These are phyloP conservation scores for Hydroisotoma schaefferi DNA, from an alignment of 2,888 invertebrate species.

Conservation along the genomic window DNA sequence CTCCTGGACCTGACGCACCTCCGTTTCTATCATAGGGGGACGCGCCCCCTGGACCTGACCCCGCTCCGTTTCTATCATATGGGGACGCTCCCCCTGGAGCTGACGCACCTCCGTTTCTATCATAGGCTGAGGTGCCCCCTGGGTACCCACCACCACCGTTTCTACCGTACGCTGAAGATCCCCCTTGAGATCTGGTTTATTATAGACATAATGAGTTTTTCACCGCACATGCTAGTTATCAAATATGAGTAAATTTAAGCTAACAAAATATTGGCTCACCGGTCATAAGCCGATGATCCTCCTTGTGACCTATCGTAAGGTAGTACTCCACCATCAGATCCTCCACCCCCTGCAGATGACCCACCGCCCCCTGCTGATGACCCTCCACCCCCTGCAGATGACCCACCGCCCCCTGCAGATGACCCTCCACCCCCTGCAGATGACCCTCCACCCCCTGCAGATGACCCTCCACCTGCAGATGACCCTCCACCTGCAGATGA, in stretches of 20 bases:
- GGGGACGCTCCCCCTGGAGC: neutral
- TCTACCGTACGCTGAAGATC: neutral
- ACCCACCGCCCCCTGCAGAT: neutral
- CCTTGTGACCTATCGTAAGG: neutral
- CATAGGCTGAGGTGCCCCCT: neutral
- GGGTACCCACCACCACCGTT: neutral
- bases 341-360: constrained; percentile 5
- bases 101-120: neutral
- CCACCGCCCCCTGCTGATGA: neutral
- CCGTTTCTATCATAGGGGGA: neutral
- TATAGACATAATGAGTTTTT: no score
- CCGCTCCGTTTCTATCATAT: neutral
- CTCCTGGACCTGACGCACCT: neutral
- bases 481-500: neutral
- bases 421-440: constrained; percentile 3
- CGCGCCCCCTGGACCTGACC: neutral
- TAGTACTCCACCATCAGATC: neutral
- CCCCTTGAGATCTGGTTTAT: no score
- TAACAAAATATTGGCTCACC: no score
- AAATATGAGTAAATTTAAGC: no score
- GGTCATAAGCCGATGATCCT: neutral
- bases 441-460: constrained; percentile 10
- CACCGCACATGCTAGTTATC: no score
- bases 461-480: constrained; percentile 7
- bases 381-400: neutral